Evolutionary conservation across 2,113 vertebrate genomes (phyloP).

Genomic region (Beaufortia kweichowensis): DNA sequence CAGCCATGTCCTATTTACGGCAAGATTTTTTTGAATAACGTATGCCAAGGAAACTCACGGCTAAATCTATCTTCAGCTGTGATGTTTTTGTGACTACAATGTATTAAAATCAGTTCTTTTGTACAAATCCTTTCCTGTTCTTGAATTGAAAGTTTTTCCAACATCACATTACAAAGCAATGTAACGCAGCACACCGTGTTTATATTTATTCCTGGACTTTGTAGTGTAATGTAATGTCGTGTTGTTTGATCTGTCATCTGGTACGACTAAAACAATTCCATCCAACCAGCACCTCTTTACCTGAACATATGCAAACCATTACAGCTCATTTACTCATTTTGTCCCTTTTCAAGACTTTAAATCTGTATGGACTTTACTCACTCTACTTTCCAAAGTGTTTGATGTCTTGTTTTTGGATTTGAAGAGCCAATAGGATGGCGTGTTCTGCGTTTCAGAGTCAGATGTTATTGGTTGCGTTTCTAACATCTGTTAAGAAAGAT

Average conservation of each 20-base stretch:
- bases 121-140: not conserved
- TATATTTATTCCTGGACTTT: not conserved
- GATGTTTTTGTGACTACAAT: not conserved
- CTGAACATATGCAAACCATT: slow-evolving; percentile 53
- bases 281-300: slow-evolving; percentile 22
- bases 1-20: not conserved
- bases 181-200: too few species aligned
- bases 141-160: not conserved
- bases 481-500: slow-evolving; percentile 47
- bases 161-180: too few species aligned
- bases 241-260: slow-evolving; percentile 45
- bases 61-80: not conserved
- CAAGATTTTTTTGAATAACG: not conserved
- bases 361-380: not conserved
- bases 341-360: slow-evolving; percentile 24
- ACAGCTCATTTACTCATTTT: slow-evolving; percentile 29
- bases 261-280: slow-evolving; percentile 16
- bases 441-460: not conserved
- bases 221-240: not conserved
- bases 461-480: not conserved
- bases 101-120: not conserved
- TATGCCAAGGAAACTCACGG: not conserved
- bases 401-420: slow-evolving; percentile 60
- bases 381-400: slow-evolving; percentile 49
- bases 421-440: slow-evolving; percentile 46